phyloP scores from a whole-genome alignment of 2,888 invertebrate genomes.

The Imbricaverruca yamaguchii region DNA sequence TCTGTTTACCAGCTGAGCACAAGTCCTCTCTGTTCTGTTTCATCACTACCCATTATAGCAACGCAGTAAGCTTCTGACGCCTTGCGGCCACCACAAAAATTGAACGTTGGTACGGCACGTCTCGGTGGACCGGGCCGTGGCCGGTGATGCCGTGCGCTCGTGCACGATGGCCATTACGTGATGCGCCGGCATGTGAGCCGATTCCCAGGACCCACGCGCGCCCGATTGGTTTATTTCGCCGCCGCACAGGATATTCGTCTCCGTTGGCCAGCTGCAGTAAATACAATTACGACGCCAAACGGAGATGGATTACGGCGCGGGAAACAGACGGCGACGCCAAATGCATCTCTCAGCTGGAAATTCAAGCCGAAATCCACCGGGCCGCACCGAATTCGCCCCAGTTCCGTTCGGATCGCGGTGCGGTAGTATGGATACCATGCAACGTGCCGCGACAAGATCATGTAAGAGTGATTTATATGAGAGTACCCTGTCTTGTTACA shows the following conservation, averaged over 20 bases:
- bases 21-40: too few species aligned
- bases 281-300: slow-evolving; percentile 23
- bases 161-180: too few species aligned
- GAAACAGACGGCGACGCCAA: slow-evolving; percentile 6
- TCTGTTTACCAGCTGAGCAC: too few species aligned
- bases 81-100: too few species aligned
- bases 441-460: background rate
- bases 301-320: slow-evolving; percentile 19
- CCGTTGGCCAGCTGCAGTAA: slow-evolving; percentile 1
- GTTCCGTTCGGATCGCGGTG: background rate
- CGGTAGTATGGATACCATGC: background rate
- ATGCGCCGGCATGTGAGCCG: background rate
- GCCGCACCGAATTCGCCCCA: background rate
- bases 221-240: slow-evolving; percentile 18
- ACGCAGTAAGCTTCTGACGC: too few species aligned
- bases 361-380: background rate
- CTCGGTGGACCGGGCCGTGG: too few species aligned
- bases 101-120: too few species aligned
- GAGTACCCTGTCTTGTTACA: background rate
- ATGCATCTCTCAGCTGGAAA: slow-evolving; percentile 17
- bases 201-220: background rate
- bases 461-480: background rate
- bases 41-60: too few species aligned
- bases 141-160: too few species aligned
- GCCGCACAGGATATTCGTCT: slow-evolving; percentile 8